A percentile compares a stretch with the other conserved stretches of the same genome.
phyloP scores from a whole-genome alignment of 2,113 vertebrate species.

The Leucopsar rothschildi region DNA sequence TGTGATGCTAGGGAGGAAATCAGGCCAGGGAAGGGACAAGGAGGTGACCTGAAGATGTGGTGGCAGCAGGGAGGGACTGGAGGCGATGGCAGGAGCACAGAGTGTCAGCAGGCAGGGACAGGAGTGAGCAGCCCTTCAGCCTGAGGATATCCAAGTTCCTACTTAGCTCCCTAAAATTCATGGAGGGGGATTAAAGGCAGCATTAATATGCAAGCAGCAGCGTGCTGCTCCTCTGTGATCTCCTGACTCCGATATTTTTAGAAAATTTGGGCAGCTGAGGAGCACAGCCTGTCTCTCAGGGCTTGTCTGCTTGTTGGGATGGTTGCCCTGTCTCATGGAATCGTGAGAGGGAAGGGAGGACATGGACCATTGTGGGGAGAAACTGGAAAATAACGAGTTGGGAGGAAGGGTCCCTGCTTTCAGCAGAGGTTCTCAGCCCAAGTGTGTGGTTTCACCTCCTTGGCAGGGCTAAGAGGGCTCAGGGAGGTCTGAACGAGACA shows the following conservation, averaged over 20 bases:
- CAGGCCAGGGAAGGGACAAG: not conserved
- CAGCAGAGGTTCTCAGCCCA: not conserved
- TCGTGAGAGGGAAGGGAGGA: not conserved
- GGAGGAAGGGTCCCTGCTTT: not conserved
- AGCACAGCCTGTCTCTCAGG: not conserved
- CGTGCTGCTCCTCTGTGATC: not conserved
- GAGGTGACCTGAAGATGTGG: not conserved
- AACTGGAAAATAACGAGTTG: not conserved
- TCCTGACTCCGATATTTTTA: not conserved
- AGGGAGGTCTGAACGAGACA: not conserved
- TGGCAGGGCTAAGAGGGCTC: not conserved
- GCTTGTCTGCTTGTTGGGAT: not conserved
- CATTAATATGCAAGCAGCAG: not conserved
- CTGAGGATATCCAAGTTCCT: not conserved
- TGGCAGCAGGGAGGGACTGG: not conserved
- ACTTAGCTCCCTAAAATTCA: not conserved
- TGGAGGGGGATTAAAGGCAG: not conserved
- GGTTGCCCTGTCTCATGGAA: rapidly evolving
- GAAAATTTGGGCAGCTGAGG: not conserved
- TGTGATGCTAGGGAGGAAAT: not conserved
- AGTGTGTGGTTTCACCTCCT: not conserved
- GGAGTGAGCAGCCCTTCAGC: not conserved
- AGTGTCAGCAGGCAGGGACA: not conserved
- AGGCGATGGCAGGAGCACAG: rapidly evolving
- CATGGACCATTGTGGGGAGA: rapidly evolving